These are phyloP conservation scores for Caenorhabditis sp. DNA, from an alignment of 2,888 invertebrate genomes.

Conservation along the genomic window DNA sequence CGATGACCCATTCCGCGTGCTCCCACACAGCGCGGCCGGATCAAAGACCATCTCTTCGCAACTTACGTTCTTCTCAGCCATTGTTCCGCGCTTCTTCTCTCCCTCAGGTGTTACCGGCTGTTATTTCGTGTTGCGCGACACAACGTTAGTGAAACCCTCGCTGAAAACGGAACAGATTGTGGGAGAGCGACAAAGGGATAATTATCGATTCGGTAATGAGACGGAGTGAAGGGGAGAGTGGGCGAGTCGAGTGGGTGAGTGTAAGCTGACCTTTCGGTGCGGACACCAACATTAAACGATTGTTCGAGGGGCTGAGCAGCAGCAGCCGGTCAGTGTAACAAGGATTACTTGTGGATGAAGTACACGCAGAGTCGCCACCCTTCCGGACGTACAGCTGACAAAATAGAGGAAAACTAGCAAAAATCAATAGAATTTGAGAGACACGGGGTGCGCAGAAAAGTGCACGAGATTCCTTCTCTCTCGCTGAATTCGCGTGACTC, in stretches of 20 bases:
- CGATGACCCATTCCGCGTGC: conserved; percentile 54
- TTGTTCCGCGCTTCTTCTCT: conserved; percentile 47
- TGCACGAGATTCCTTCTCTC: conserved; percentile 15
- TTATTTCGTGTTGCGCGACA: conserved; percentile 49
- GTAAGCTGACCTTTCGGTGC: conserved; percentile 50
- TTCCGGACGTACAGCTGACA: conserved; percentile 39
- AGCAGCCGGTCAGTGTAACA: conserved; percentile 46
- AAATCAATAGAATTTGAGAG: conserved; percentile 25
- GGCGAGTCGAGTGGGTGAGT: conserved; percentile 19
- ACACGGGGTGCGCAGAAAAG: conserved; percentile 23
- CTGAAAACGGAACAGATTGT: conserved; percentile 16
- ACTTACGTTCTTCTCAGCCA: conserved; percentile 57
- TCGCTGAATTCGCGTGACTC: conserved; percentile 35
- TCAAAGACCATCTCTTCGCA: conserved; percentile 34
- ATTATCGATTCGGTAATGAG: neutral
- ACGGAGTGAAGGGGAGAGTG: neutral
- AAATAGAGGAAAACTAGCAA: conserved; percentile 31
- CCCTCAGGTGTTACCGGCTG: conserved; percentile 60
- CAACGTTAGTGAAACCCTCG: conserved; percentile 51
- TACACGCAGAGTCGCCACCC: conserved; percentile 29
- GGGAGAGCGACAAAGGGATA: too few relatives aligned
- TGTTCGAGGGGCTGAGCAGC: conserved; percentile 27
- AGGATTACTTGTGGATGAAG: conserved; percentile 43
- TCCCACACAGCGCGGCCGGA: conserved; percentile 19
- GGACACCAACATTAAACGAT: conserved; percentile 45